Evolutionary conservation across 2,797 vertebrate genomes (phyloP).

Genomic region (Cottoperca gobio): DNA sequence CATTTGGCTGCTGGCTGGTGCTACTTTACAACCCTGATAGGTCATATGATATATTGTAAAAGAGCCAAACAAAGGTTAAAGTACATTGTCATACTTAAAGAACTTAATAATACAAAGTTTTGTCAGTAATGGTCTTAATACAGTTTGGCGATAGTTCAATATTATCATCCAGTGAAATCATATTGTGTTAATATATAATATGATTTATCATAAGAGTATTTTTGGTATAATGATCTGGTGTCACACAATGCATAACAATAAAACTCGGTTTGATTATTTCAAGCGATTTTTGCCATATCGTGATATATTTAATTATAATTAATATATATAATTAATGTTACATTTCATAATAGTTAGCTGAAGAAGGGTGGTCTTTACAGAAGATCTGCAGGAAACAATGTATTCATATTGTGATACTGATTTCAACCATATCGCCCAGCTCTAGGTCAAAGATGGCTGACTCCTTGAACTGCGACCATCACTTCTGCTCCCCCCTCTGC

Average conservation of each 20-base stretch:
- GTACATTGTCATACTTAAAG: neutral
- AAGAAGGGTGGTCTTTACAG: neutral
- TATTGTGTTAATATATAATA: neutral
- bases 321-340: too few relatives aligned
- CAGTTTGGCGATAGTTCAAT: neutral
- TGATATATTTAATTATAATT: too few relatives aligned
- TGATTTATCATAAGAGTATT: neutral
- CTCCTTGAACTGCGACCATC: neutral
- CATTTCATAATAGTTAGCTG: neutral
- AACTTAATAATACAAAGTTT: neutral
- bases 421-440: neutral
- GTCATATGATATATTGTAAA: neutral
- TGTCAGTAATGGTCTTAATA: neutral
- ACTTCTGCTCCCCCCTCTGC: neutral
- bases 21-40: neutral
- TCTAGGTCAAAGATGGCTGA: neutral
- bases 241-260: neutral
- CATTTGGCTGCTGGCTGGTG: too few relatives aligned
- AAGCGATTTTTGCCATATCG: neutral
- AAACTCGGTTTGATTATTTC: neutral
- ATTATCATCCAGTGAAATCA: neutral
- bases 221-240: neutral
- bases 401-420: neutral
- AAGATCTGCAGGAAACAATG: neutral
- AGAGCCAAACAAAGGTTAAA: neutral